Conservation (phyloP, 2,888 invertebrate genomes). For the Cheilosia vulpina region DNA sequence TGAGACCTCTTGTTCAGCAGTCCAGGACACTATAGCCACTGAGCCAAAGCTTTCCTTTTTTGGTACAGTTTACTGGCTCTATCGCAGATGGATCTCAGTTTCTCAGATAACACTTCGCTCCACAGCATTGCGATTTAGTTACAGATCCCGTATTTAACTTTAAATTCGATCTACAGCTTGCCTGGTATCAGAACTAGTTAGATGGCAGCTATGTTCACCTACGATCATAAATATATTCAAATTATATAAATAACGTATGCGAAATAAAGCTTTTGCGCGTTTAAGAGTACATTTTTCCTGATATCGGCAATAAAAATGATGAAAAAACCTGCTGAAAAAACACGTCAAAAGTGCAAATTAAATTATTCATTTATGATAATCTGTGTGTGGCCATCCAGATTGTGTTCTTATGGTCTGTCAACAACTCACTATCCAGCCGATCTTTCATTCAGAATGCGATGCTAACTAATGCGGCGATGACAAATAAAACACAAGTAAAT, state of each 20-base stretch:
- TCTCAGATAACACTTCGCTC: too few relatives aligned
- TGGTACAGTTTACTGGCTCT: too few relatives aligned
- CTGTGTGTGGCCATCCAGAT: constrained; percentile 13
- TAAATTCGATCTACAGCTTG: too few relatives aligned
- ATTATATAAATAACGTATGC: background rate
- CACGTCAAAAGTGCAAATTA: constrained; percentile 44
- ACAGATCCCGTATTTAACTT: too few relatives aligned
- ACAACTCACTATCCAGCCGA: background rate
- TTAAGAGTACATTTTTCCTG: constrained; percentile 8
- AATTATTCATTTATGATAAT: constrained; percentile 48
- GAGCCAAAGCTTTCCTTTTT: too few relatives aligned
- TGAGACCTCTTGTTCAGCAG: too few relatives aligned
- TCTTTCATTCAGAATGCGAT: constrained; percentile 25
- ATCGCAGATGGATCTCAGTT: too few relatives aligned
- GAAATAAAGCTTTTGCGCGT: background rate
- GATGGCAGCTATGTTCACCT: too few relatives aligned
- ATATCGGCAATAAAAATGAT: constrained; percentile 41
- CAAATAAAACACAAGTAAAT: constrained; percentile 41
- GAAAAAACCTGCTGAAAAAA: constrained; percentile 32
- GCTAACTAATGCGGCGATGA: constrained; percentile 45
- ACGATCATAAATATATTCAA: too few relatives aligned
- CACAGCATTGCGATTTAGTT: too few relatives aligned
- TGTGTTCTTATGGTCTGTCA: constrained; percentile 5
- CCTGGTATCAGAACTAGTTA: too few relatives aligned
- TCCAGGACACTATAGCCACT: too few relatives aligned